A percentile compares a stretch with the other conserved stretches of the same genome.
phyloP scores from a whole-genome alignment of 92 coral and sea anemone species.

The Plumapathes pennacea region DNA sequence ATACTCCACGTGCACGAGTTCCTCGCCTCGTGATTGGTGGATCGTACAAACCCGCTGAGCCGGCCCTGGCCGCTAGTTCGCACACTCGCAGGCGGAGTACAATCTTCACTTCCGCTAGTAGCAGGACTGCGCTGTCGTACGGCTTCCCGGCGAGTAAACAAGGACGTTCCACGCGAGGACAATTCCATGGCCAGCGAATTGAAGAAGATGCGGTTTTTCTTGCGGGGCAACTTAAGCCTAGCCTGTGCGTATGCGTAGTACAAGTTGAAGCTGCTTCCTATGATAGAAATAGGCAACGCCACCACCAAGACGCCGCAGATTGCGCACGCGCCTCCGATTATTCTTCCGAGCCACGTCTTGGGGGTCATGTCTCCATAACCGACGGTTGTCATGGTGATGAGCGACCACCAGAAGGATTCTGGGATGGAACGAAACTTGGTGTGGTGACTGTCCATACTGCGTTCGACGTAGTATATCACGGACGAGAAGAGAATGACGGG shows the following conservation, averaged over 20 bases:
- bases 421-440: slow-evolving; percentile 91
- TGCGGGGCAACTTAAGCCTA: slow-evolving; percentile 73
- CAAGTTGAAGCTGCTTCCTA: slow-evolving; percentile 83
- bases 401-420: slow-evolving; percentile 89
- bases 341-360: slow-evolving; percentile 65
- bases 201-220: slow-evolving; percentile 50
- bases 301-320: slow-evolving; percentile 80
- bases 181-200: slow-evolving; percentile 71
- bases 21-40: background rate
- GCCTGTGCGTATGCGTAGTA: slow-evolving; percentile 91
- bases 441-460: slow-evolving; percentile 19
- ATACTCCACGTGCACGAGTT: slow-evolving; percentile 43
- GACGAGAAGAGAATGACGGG: slow-evolving; percentile 91
- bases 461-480: slow-evolving; percentile 76
- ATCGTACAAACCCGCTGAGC: slow-evolving; percentile 8
- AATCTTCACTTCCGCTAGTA: slow-evolving; percentile 24
- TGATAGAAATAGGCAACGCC: slow-evolving; percentile 85
- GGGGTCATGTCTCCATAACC: slow-evolving; percentile 90
- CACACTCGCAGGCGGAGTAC: background rate
- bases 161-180: slow-evolving; percentile 29
- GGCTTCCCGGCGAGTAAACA: slow-evolving; percentile 49
- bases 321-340: slow-evolving; percentile 84
- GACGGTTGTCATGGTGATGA: slow-evolving; percentile 89
- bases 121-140: slow-evolving; percentile 52
- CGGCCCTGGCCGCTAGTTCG: background rate